Conservation (phyloP, 2,888 invertebrate species). For the Orthosia gothica region DNA sequence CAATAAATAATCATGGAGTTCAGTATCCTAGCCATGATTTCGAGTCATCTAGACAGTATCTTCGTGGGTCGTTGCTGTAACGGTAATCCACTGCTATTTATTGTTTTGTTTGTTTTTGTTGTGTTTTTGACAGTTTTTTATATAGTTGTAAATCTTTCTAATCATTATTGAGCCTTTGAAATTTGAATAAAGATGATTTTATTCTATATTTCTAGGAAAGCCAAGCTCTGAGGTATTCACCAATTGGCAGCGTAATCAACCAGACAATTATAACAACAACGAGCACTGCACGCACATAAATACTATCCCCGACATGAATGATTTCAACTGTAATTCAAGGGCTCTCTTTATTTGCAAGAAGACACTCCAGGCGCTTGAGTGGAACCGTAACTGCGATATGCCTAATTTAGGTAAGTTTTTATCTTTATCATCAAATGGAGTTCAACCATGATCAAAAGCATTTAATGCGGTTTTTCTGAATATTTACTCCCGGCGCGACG, state of each 20-base stretch:
- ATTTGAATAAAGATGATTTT: too few species aligned
- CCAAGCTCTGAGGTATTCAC: conserved; percentile 76
- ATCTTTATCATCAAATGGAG: not conserved
- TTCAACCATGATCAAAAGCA: too few species aligned
- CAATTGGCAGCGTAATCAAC: conserved; percentile 79
- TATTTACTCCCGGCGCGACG: not conserved
- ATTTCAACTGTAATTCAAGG: conserved; percentile 73
- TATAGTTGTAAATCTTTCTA: too few species aligned
- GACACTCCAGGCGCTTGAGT: conserved; percentile 73
- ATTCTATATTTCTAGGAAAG: conserved; percentile 70
- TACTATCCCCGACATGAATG: conserved; percentile 70
- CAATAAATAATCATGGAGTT: not conserved
- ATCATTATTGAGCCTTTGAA: too few species aligned
- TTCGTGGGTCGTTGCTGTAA: too few species aligned
- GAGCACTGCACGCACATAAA: conserved; percentile 76
- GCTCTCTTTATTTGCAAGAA: conserved; percentile 85
- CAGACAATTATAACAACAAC: conserved; percentile 73
- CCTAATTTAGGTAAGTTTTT: conserved; percentile 76
- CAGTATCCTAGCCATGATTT: too few species aligned
- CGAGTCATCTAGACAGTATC: too few species aligned
- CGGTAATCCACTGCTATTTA: too few species aligned
- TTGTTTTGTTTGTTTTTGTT: too few species aligned
- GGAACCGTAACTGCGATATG: conserved; percentile 80
- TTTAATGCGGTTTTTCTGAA: not conserved
- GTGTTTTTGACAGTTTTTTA: too few species aligned